Conservation (phyloP, 2,113 vertebrate species). For the Peromyscus californicus region DNA sequence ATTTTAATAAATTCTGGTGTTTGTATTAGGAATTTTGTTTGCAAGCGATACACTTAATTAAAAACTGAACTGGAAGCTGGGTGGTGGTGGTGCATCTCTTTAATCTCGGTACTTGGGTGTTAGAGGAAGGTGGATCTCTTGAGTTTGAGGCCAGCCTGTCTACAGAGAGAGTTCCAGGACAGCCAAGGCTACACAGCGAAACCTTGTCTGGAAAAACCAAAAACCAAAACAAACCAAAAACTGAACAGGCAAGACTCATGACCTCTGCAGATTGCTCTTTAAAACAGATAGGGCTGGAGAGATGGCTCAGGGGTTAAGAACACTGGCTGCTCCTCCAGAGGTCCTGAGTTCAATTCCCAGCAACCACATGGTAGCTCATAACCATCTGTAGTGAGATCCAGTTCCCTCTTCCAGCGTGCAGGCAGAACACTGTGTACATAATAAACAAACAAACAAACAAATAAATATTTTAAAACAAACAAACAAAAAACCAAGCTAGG, state of each 20-base stretch:
- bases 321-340: too few species aligned
- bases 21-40: conserved; percentile 48
- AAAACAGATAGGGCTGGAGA: not conserved
- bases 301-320: too few species aligned
- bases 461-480: not conserved
- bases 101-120: not conserved
- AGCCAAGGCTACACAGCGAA: not conserved
- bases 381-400: too few species aligned
- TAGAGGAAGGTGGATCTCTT: not conserved
- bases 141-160: not conserved
- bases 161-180: not conserved
- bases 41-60: not conserved
- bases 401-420: too few species aligned
- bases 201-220: not conserved
- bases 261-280: not conserved
- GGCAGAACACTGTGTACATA: too few species aligned
- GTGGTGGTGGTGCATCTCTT: not conserved
- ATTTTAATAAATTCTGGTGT: conserved; percentile 32
- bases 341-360: too few species aligned
- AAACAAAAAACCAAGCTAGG: not conserved
- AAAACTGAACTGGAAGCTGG: not conserved
- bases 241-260: not conserved
- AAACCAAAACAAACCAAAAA: not conserved
- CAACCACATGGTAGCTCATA: too few species aligned
- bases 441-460: too few species aligned